Percentiles rank a stretch among this genome's conserved stretches.
Conservation (phyloP, 2,888 invertebrate genomes). For the Cheiracanthium punctorium region DNA sequence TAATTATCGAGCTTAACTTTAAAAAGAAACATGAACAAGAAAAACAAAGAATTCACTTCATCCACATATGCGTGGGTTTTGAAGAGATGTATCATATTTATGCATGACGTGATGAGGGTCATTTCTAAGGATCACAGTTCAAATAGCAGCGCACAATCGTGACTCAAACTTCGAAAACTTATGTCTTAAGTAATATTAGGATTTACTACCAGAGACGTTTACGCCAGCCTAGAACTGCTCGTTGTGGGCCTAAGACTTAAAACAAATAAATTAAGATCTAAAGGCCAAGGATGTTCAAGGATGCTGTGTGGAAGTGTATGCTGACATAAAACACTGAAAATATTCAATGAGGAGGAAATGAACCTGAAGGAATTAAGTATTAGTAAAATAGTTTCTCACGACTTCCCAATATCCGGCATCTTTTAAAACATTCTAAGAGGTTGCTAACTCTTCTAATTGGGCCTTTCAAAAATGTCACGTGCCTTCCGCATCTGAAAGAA, state of each 20-base stretch:
- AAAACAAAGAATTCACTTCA: background rate
- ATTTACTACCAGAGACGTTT: background rate
- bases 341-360: background rate
- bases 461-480: background rate
- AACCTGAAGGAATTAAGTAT: background rate
- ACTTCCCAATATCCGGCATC: background rate
- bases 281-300: constrained; percentile 2
- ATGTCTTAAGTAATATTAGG: background rate
- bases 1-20: no score
- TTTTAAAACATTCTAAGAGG: background rate
- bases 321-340: background rate
- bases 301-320: background rate
- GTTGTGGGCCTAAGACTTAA: background rate
- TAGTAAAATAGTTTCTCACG: constrained; percentile 3
- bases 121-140: background rate
- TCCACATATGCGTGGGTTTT: background rate
- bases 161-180: background rate
- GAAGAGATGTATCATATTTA: background rate
- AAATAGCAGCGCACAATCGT: background rate
- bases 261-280: background rate
- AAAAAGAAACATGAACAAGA: no score
- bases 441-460: background rate
- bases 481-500: background rate
- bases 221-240: background rate
- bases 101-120: background rate